Evolutionary conservation across 2,888 invertebrate species (phyloP).

Genomic region (Heteromyza rotundicornis): DNA sequence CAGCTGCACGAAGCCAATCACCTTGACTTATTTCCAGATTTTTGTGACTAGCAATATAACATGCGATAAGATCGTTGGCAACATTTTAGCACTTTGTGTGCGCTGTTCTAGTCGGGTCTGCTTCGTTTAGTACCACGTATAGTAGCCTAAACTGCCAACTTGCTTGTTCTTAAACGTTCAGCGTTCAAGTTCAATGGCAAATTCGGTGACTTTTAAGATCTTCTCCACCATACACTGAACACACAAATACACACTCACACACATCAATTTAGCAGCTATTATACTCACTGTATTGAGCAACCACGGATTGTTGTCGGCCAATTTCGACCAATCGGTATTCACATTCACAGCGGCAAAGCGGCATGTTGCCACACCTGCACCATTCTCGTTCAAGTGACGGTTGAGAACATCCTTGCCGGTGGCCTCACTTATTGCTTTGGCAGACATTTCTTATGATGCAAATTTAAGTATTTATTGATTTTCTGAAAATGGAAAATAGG

Average conservation of each 20-base stretch:
- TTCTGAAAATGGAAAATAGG: too few relatives aligned
- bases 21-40: conserved; percentile 17
- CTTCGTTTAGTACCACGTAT: too few relatives aligned
- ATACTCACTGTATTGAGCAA: conserved; percentile 73
- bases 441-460: conserved; percentile 76
- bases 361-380: conserved; percentile 76
- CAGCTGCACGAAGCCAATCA: conserved; percentile 12
- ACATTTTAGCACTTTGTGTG: background rate
- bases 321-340: conserved; percentile 75
- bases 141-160: too few relatives aligned
- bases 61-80: too few relatives aligned
- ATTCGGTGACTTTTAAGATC: conserved; percentile 5
- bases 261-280: background rate
- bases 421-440: conserved; percentile 94
- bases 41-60: background rate
- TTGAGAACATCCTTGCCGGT: conserved; percentile 93
- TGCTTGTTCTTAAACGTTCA: too few relatives aligned
- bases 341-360: conserved; percentile 82
- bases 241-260: too few relatives aligned
- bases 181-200: conserved; percentile 41
- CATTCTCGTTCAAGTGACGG: conserved; percentile 73
- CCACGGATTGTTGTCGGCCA: conserved; percentile 84
- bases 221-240: too few relatives aligned
- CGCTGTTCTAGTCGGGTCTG: too few relatives aligned
- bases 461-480: too few relatives aligned